Conservation (phyloP, 2,888 invertebrate genomes). For the Xestia c-nigrum region DNA sequence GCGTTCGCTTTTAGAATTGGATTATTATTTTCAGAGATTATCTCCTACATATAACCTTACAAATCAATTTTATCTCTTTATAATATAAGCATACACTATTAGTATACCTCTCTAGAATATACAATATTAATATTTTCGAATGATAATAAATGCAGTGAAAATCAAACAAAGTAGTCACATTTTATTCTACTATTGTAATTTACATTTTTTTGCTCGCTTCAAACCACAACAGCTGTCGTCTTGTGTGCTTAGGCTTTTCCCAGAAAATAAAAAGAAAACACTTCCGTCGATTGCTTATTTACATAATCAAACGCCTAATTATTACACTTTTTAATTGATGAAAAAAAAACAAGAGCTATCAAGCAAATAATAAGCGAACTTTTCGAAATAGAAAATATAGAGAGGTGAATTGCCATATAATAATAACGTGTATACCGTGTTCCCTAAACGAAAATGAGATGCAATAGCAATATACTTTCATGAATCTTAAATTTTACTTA, state of each 20-base stretch:
- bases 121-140: not conserved
- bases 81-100: too few relatives aligned
- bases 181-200: not conserved
- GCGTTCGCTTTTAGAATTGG: too few relatives aligned
- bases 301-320: constrained; percentile 20
- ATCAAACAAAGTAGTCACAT: not conserved
- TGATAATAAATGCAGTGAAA: not conserved
- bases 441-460: constrained; percentile 3
- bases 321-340: constrained; percentile 28
- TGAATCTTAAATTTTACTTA: constrained; percentile 1
- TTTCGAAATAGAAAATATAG: constrained; percentile 16
- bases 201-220: not conserved
- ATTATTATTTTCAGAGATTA: too few relatives aligned
- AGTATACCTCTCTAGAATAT: too few relatives aligned
- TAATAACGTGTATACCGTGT: constrained; percentile 28
- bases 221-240: not conserved
- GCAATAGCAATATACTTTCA: constrained; percentile 10
- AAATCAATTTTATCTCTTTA: too few relatives aligned
- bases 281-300: constrained; percentile 12
- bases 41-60: too few relatives aligned
- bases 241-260: constrained; percentile 20
- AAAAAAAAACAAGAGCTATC: constrained; percentile 7
- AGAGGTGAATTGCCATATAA: not conserved
- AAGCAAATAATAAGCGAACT: constrained; percentile 16
- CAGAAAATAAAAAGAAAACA: constrained; percentile 43